These are phyloP conservation scores for Athalia cordata DNA, from an alignment of 2,888 invertebrate species.

Conservation along the genomic window DNA sequence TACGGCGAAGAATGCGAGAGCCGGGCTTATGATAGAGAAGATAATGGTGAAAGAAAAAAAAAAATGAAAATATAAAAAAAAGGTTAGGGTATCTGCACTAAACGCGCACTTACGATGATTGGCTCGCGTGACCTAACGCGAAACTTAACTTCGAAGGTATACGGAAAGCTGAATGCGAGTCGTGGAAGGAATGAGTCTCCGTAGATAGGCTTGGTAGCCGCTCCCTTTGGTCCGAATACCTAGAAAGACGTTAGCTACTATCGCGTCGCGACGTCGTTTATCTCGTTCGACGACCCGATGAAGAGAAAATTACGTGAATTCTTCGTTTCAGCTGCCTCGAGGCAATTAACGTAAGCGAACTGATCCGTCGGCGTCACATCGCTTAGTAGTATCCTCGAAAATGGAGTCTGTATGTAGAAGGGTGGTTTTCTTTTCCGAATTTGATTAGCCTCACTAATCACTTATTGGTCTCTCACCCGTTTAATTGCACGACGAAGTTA, in stretches of 20 bases:
- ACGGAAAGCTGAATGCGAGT: neutral
- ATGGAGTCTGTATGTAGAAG: neutral
- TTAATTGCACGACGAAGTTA: neutral
- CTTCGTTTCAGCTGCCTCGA: neutral
- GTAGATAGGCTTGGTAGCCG: slow-evolving; percentile 22
- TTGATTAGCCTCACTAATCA: slow-evolving; percentile 39
- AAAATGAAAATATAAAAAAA: neutral
- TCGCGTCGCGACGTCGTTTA: slow-evolving; percentile 36
- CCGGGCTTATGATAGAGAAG: neutral
- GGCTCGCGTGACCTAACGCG: slow-evolving; percentile 52
- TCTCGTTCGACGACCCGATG: slow-evolving; percentile 1
- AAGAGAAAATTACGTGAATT: slow-evolving; percentile 8
- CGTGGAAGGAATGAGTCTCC: neutral
- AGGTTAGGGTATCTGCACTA: slow-evolving; percentile 21
- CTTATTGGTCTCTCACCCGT: neutral
- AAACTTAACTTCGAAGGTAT: neutral
- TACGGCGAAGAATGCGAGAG: slow-evolving; percentile 34
- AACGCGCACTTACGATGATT: slow-evolving; percentile 52
- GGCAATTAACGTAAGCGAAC: slow-evolving; percentile 31
- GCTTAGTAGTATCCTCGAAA: neutral
- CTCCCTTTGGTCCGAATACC: neutral
- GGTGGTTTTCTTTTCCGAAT: slow-evolving; percentile 16
- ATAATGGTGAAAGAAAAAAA: neutral
- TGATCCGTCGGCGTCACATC: neutral
- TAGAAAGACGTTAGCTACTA: slow-evolving; percentile 33